Evolutionary conservation across 2,888 invertebrate genomes (phyloP).

Genomic region (Apomyelois bistriatella): DNA sequence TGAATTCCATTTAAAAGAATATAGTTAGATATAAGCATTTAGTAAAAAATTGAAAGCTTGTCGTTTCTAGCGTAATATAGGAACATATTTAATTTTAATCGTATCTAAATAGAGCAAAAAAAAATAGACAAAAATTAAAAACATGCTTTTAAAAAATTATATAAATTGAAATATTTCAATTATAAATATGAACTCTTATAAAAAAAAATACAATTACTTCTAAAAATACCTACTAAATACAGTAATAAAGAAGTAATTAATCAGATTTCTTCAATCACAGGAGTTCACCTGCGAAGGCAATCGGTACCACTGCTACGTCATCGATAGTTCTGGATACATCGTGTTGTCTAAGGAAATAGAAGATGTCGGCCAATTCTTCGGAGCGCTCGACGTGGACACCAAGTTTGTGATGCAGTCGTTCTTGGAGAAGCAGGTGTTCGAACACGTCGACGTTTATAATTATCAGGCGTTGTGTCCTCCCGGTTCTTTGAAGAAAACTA

Average conservation of each 20-base stretch:
- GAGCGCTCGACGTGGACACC: slow-evolving; percentile 81
- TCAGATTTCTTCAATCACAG: slow-evolving; percentile 30
- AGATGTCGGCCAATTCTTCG: slow-evolving; percentile 92
- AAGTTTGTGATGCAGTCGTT: slow-evolving; percentile 86
- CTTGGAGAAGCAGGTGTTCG: slow-evolving; percentile 85
- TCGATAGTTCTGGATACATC: slow-evolving; percentile 95
- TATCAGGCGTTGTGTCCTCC: slow-evolving; percentile 88
- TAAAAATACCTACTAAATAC: background rate
- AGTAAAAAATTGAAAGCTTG: too few relatives aligned
- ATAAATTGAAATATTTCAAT: too few relatives aligned
- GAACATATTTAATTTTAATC: too few relatives aligned
- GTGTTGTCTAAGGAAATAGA: slow-evolving; percentile 83
- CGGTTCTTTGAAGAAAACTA: slow-evolving; percentile 30
- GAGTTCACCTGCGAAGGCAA: slow-evolving; percentile 72
- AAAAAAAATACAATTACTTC: too few relatives aligned
- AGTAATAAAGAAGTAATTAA: background rate
- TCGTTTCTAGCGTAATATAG: too few relatives aligned
- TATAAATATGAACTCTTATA: too few relatives aligned
- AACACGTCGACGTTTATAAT: slow-evolving; percentile 88
- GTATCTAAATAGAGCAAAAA: too few relatives aligned
- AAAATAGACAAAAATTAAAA: too few relatives aligned
- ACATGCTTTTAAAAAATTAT: too few relatives aligned
- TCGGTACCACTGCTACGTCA: slow-evolving; percentile 89
- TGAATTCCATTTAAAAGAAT: too few relatives aligned
- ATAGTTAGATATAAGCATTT: too few relatives aligned